phyloP scores from a whole-genome alignment of 2,113 vertebrate genomes.

The Xenopus laevis region DNA sequence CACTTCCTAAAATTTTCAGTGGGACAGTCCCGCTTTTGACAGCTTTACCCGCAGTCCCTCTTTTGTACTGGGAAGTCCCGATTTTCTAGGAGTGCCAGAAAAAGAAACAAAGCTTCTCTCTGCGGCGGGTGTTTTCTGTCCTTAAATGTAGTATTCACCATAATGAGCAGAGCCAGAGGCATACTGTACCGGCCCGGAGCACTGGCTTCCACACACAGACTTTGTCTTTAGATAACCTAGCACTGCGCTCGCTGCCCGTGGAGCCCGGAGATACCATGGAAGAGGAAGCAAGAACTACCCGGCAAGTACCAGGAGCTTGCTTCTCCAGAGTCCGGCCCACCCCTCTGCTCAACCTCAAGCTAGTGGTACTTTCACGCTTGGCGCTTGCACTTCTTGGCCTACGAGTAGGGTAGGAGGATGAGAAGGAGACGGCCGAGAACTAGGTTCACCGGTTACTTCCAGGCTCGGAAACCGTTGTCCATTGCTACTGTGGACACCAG shows the following conservation, averaged over 20 bases:
- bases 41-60: too few relatives aligned
- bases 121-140: conserved; percentile 3
- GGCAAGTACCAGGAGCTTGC: conserved; percentile 79
- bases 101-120: too few relatives aligned
- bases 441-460: conserved; percentile 75
- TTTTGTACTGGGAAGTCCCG: too few relatives aligned
- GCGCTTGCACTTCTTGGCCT: conserved; percentile 83
- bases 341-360: conserved; percentile 67
- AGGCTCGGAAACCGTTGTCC: conserved; percentile 83
- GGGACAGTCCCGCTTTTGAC: too few relatives aligned
- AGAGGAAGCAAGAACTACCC: conserved; percentile 60
- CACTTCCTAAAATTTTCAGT: too few relatives aligned
- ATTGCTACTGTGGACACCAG: conserved; percentile 97
- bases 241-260: conserved; percentile 74
- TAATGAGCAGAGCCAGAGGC: conserved; percentile 17
- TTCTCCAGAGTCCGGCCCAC: conserved; percentile 76
- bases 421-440: conserved; percentile 75
- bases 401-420: conserved; percentile 55
- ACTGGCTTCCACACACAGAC: conserved; percentile 65
- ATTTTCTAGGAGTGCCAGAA: too few relatives aligned
- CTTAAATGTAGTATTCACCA: not conserved
- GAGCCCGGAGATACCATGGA: conserved; percentile 60
- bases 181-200: conserved; percentile 47
- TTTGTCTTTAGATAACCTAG: conserved; percentile 85
- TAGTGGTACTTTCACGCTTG: conserved; percentile 76